Evolutionary conservation across 2,797 vertebrate genomes (phyloP).

Genomic region (Centroberyx gerrardi): DNA sequence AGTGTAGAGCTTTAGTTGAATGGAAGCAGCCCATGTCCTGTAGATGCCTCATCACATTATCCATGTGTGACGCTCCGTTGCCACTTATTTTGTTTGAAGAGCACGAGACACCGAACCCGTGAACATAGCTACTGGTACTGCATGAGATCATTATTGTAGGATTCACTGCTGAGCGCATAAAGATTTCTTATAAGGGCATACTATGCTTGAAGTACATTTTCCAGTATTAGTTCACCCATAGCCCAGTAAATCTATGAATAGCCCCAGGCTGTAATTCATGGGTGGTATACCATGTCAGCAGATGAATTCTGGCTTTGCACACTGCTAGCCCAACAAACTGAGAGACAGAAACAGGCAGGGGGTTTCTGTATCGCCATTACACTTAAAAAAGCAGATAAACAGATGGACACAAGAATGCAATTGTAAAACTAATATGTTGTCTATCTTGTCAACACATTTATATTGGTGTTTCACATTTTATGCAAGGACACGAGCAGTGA

Average conservation of each 20-base stretch:
- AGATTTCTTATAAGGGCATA: background rate
- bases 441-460: background rate
- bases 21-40: background rate
- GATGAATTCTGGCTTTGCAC: constrained; percentile 7
- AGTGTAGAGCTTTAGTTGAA: background rate
- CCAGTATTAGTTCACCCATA: background rate
- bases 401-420: background rate
- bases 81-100: background rate
- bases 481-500: no score
- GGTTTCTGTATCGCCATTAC: background rate
- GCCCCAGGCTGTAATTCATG: constrained; percentile 12
- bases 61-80: constrained; percentile 4
- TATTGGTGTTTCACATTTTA: no score
- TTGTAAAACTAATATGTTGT: background rate
- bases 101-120: background rate
- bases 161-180: background rate
- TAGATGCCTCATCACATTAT: background rate
- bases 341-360: constrained; percentile 33
- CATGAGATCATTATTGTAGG: background rate
- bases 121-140: background rate
- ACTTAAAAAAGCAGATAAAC: no score
- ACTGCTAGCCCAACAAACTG: constrained; percentile 4
- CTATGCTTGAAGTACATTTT: constrained; percentile 5
- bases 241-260: constrained; percentile 15
- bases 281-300: background rate